Conservation (phyloP, 2,888 invertebrate species). For the Zaprionus obscuricornis region DNA sequence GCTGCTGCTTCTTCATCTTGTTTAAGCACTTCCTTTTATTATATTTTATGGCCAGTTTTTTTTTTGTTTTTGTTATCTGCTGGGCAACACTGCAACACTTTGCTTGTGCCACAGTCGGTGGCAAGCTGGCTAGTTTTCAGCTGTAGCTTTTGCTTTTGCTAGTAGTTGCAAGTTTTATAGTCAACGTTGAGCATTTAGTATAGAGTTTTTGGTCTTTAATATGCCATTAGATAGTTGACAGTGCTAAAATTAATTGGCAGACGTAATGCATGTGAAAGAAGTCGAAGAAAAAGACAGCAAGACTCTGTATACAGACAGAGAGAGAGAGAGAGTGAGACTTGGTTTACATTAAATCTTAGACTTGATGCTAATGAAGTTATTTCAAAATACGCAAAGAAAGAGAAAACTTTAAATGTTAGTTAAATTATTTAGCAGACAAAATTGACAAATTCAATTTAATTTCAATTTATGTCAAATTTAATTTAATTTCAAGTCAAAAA, state of each 20-base stretch:
- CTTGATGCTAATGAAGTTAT: too few relatives aligned
- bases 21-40: constrained; percentile 77
- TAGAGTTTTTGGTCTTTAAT: constrained; percentile 43
- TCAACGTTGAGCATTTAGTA: constrained; percentile 38
- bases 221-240: constrained; percentile 47
- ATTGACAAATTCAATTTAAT: too few relatives aligned
- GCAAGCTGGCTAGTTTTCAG: not conserved
- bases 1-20: constrained; percentile 41
- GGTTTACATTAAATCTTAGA: too few relatives aligned
- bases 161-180: constrained; percentile 61
- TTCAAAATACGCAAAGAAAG: too few relatives aligned
- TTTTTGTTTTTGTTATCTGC: too few relatives aligned
- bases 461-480: too few relatives aligned
- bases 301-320: too few relatives aligned
- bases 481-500: too few relatives aligned
- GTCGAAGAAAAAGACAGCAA: too few relatives aligned
- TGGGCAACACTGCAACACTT: constrained; percentile 28
- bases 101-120: constrained; percentile 3
- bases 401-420: too few relatives aligned
- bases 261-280: constrained; percentile 24
- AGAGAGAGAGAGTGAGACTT: too few relatives aligned
- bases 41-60: constrained; percentile 79
- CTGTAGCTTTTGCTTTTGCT: constrained; percentile 24
- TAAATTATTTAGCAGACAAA: too few relatives aligned
- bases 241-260: constrained; percentile 38